Evolutionary conservation across 1,140 invertebrate genomes (phyloP).

Genomic region (Pseudomyrmex gracilis): DNA sequence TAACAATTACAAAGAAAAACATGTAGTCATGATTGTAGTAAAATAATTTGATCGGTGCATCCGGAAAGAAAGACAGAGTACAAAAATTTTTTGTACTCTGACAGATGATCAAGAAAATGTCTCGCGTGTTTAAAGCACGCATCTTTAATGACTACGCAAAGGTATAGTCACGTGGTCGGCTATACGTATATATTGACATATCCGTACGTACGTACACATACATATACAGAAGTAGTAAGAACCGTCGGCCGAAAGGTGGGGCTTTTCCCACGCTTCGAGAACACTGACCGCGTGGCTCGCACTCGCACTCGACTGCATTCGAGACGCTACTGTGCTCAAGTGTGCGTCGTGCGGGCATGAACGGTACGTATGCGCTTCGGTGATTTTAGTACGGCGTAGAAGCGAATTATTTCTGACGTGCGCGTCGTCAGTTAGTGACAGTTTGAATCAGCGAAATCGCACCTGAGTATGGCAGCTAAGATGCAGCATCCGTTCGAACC

Average conservation of each 20-base stretch:
- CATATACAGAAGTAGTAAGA: neutral
- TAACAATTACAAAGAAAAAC: no score
- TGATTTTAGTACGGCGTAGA: neutral
- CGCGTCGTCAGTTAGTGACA: neutral
- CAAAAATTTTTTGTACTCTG: no score
- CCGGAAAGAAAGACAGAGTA: no score
- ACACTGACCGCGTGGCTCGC: constrained; percentile 9
- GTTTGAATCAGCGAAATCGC: neutral
- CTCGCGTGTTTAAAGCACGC: no score
- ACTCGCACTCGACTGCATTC: neutral
- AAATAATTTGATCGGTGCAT: no score
- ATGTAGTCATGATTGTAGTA: no score
- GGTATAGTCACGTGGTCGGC: constrained; percentile 1
- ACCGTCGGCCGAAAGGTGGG: neutral
- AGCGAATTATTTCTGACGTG: neutral
- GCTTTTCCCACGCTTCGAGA: constrained; percentile 11
- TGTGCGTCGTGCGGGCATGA: neutral
- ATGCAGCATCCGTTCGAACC: constrained; percentile 89
- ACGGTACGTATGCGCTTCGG: neutral
- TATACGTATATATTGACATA: no score
- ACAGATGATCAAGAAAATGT: no score
- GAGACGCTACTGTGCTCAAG: neutral
- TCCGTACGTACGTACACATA: neutral
- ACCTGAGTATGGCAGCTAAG: constrained; percentile 88
- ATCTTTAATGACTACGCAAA: no score